Evolutionary conservation across 2,797 vertebrate genomes (phyloP).

Genomic region (Taeniopygia guttata): DNA sequence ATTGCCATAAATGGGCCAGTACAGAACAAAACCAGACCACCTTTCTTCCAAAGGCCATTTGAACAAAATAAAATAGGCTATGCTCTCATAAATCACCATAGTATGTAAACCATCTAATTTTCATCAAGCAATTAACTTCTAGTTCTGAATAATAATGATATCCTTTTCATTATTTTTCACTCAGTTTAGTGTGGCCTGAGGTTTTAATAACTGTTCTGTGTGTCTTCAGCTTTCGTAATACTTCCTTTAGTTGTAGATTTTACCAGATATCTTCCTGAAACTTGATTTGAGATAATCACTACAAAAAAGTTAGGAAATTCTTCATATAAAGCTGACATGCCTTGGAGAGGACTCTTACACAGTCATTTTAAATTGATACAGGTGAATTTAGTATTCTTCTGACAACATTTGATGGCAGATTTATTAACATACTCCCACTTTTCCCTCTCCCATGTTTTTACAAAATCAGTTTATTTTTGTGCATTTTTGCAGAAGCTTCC

Average conservation of each 20-base stretch:
- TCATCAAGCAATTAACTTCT: slow-evolving; percentile 28
- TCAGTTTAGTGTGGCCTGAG: slow-evolving; percentile 20
- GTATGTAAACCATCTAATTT: slow-evolving; percentile 15
- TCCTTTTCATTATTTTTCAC: slow-evolving; percentile 56
- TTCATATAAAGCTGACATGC: not conserved
- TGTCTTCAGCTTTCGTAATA: slow-evolving; percentile 37
- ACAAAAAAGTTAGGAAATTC: slow-evolving; percentile 30
- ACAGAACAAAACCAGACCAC: not conserved
- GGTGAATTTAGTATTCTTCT: not conserved
- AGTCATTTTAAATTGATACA: not conserved
- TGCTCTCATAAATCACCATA: not conserved
- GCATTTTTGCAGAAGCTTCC: not conserved
- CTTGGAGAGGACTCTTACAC: not conserved
- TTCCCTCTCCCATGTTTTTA: not conserved
- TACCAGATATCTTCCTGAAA: not conserved
- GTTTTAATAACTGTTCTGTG: slow-evolving; percentile 39
- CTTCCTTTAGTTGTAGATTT: slow-evolving; percentile 12
- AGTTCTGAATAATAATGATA: not conserved
- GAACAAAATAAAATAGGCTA: slow-evolving; percentile 22
- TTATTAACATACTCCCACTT: not conserved
- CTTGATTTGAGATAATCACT: slow-evolving; percentile 24
- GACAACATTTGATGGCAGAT: not conserved
- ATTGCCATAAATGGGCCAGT: not conserved
- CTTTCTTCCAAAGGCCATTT: slow-evolving; percentile 19
- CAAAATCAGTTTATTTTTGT: not conserved